Evolutionary conservation across 30 jellyfish, hydroid and myxozoan species (phyloP).

Genomic region (Chrysaora quinquecirrha): DNA sequence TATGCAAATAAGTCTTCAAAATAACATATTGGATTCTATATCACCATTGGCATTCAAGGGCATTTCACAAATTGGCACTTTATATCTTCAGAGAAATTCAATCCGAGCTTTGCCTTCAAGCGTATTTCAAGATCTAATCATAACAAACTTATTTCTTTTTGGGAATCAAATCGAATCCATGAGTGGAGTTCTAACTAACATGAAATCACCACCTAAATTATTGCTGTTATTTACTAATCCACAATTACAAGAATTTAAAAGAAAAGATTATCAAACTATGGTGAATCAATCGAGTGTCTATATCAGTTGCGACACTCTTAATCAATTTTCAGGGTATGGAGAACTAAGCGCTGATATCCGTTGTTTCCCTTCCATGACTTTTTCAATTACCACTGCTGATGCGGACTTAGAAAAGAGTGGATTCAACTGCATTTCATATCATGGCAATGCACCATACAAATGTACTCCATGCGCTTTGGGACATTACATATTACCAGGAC

Average conservation of each 20-base stretch:
- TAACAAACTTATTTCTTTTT: conserved; percentile 10
- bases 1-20: background rate
- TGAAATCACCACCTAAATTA: conserved; percentile 27
- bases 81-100: conserved; percentile 30
- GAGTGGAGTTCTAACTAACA: conserved; percentile 30
- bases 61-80: background rate
- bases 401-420: conserved; percentile 29
- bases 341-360: conserved; percentile 4
- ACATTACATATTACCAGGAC: background rate
- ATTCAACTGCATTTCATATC: conserved; percentile 19
- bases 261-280: conserved; percentile 2
- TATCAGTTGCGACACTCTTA: conserved; percentile 32
- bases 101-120: conserved; percentile 4
- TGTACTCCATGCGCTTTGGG: conserved; percentile 62
- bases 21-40: background rate
- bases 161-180: conserved; percentile 18
- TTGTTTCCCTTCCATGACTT: conserved; percentile 41
- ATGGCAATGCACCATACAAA: background rate
- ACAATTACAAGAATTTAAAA: background rate
- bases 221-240: conserved; percentile 36
- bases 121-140: conserved; percentile 7
- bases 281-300: conserved; percentile 2
- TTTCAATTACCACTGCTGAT: background rate
- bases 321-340: background rate
- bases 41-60: conserved; percentile 33